These are phyloP conservation scores for Monarcha castaneiventris DNA, from an alignment of 2,113 vertebrate species.

Conservation along the genomic window DNA sequence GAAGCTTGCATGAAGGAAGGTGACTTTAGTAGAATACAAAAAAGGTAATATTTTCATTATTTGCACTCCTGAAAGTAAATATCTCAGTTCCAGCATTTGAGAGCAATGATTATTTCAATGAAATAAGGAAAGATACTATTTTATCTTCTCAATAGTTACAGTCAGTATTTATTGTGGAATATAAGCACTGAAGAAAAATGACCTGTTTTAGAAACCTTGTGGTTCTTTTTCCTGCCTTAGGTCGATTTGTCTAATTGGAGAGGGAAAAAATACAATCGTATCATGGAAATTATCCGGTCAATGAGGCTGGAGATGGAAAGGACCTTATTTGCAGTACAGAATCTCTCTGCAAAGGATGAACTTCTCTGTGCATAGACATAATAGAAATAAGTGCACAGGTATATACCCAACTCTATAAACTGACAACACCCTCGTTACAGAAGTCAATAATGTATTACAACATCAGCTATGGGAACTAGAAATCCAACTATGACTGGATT, in stretches of 20 bases:
- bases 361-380: background rate
- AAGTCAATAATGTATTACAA: background rate
- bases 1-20: background rate
- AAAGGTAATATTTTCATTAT: background rate
- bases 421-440: background rate
- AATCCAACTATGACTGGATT: background rate
- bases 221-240: background rate
- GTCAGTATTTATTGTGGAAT: background rate
- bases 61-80: slow-evolving; percentile 3
- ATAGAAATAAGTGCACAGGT: background rate
- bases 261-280: background rate
- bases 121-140: background rate
- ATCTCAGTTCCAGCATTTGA: background rate
- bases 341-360: background rate
- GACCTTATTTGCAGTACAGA: background rate
- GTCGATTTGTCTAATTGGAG: background rate
- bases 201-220: background rate
- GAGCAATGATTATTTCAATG: background rate
- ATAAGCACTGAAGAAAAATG: background rate
- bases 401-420: background rate
- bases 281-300: background rate
- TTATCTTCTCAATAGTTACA: background rate
- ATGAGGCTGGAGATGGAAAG: background rate
- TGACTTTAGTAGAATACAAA: background rate
- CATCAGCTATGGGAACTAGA: background rate